These are phyloP conservation scores for Rattus rattus DNA, from an alignment of 2,113 vertebrate genomes.

Conservation along the genomic window DNA sequence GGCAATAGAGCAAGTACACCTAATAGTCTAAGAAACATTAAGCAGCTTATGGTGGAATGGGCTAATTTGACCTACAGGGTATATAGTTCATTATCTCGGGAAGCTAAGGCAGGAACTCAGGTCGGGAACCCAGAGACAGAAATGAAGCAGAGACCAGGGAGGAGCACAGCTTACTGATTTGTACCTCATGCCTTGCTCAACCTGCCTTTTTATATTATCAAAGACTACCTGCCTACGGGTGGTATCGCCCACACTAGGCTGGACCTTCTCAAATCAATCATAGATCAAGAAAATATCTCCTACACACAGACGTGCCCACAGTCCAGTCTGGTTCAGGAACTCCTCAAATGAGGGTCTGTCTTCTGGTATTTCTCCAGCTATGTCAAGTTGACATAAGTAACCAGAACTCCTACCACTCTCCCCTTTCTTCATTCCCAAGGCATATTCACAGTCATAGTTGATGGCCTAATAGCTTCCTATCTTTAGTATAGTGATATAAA, in stretches of 20 bases:
- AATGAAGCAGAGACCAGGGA: neutral
- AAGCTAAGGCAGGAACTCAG: neutral
- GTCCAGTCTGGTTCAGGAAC: neutral
- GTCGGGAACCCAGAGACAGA: neutral
- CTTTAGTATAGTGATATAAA: neutral
- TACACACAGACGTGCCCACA: neutral
- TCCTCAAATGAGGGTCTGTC: neutral
- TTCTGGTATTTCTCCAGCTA: neutral
- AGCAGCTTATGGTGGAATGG: neutral
- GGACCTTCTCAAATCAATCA: neutral
- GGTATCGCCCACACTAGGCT: neutral
- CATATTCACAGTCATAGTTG: neutral
- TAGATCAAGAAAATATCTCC: neutral
- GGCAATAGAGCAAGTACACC: neutral
- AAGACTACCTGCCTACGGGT: neutral
- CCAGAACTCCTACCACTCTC: neutral
- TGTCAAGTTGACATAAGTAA: neutral
- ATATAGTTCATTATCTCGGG: neutral
- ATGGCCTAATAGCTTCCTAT: neutral
- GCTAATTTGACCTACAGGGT: neutral
- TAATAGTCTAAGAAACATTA: neutral
- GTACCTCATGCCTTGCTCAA: neutral
- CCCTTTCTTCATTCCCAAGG: neutral
- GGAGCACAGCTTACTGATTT: neutral
- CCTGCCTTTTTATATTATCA: neutral